Base-by-base conservation (phyloP, 2,797 vertebrate species). In the Fratercula arctica region DNA sequence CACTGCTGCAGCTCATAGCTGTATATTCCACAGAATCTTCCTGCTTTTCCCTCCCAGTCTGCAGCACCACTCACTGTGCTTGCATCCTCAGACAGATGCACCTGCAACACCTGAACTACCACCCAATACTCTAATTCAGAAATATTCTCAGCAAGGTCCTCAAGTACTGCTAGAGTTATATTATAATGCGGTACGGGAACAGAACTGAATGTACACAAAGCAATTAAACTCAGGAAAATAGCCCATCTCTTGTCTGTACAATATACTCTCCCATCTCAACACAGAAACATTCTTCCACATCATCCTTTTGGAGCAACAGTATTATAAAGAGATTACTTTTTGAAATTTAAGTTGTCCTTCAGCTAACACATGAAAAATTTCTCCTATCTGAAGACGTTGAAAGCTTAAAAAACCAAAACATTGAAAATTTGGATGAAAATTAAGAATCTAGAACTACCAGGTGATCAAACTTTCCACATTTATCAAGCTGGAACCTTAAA, bases 101-200 rank as follows among this genome's bases (percentile, higher is more conserved):
- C 12, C 61, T 16, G 35, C 31, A 69, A 14, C 61, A 51, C 51
- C 29, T 17, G 24, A 61, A 64, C 61, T 28, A 57, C 31, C 26
- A 80, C 28, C 29, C 39, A 7, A 23, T 31, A 33, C 19, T 57
- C 33, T 25, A 9, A 59, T 11, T 46, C 31, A 28, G 29, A 63
- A 73, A 63, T 41, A 61, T 25, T 46, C 66, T 43, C 77, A 57
- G 33, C 54, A 68, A 78, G 48, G 43, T 54, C 41, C 54, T 46
- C 23, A 43, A 73, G 24, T 24, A 45, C 43, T 43, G 46, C 26
- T 6, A 72, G 24, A 83, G 25, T 50, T 72, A 13, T 3, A 18
- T 16, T 18, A 25, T 25, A 33, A 59, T 1, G 21, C 0, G 1
- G n/a, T n/a, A 31, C 1, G 15, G 70, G 39, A 77, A 24, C 41